These are phyloP conservation scores for Podarcis lilfordi DNA, from an alignment of 2,797 vertebrate genomes.

Conservation along the genomic window DNA sequence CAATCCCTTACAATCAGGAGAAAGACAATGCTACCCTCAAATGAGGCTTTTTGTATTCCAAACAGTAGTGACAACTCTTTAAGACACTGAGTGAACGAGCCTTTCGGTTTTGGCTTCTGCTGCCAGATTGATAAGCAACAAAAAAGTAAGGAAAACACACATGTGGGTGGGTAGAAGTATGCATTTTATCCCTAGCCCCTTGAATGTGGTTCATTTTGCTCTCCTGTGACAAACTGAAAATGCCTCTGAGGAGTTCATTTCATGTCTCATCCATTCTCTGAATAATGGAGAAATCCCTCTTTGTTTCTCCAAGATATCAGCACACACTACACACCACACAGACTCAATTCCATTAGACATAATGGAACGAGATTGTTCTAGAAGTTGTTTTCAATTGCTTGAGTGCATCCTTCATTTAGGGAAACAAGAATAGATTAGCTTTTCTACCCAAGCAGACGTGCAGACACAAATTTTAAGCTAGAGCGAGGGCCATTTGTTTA, in stretches of 20 bases:
- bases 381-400: constrained; percentile 82
- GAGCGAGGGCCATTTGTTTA: constrained; percentile 40
- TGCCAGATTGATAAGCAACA: constrained; percentile 40
- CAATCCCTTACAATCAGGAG: constrained; percentile 14
- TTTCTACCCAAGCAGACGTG: constrained; percentile 55
- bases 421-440: constrained; percentile 76
- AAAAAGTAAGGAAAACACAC: constrained; percentile 13
- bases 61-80: constrained; percentile 37
- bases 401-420: constrained; percentile 80
- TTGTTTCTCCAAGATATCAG: constrained; percentile 72
- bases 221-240: constrained; percentile 73
- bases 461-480: constrained; percentile 49
- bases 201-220: constrained; percentile 68
- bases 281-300: constrained; percentile 77
- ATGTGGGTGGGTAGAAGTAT: constrained; percentile 25
- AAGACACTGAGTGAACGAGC: constrained; percentile 1
- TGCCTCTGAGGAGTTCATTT: constrained; percentile 77
- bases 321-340: constrained; percentile 52
- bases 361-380: constrained; percentile 79
- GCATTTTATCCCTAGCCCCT: constrained; percentile 60
- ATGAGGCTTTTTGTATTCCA: neutral
- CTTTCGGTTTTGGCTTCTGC: constrained; percentile 36
- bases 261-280: constrained; percentile 75
- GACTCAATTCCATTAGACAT: constrained; percentile 75
- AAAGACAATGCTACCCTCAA: constrained; percentile 29